These are phyloP conservation scores for Anser brachyrhynchus DNA, from an alignment of 2,113 vertebrate species.

Conservation along the genomic window DNA sequence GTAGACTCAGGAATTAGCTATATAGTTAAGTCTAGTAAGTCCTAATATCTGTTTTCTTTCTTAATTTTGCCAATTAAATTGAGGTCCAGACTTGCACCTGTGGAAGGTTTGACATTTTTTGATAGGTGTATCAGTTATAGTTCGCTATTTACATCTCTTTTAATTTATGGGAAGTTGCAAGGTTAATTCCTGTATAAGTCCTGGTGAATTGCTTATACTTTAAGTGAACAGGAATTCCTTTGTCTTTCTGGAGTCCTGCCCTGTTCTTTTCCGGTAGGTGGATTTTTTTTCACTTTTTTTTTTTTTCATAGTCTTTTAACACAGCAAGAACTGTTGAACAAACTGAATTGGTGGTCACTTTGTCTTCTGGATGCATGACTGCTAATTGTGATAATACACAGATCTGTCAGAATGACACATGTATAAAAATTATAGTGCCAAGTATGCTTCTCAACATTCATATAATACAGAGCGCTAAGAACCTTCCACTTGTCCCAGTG, in stretches of 20 bases:
- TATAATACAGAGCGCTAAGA: conserved; percentile 9
- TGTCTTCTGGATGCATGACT: conserved; percentile 9
- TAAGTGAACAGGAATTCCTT: conserved; percentile 9
- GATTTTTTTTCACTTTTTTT: background rate
- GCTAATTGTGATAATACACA: conserved; percentile 45
- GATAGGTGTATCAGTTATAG: background rate
- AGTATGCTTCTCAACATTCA: background rate
- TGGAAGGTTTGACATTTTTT: background rate
- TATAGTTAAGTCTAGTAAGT: background rate
- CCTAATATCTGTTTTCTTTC: background rate
- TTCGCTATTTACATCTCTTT: background rate
- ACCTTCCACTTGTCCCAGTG: background rate
- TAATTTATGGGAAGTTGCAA: background rate
- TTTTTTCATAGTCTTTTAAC: background rate
- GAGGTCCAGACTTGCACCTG: background rate
- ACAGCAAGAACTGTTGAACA: conserved; percentile 6
- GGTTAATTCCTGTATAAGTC: background rate
- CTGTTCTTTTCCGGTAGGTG: conserved; percentile 31
- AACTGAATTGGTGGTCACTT: background rate
- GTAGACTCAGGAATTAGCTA: background rate
- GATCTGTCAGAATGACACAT: conserved; percentile 41
- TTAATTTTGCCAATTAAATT: background rate
- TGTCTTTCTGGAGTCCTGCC: conserved; percentile 40
- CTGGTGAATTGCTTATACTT: background rate
- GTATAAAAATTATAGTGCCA: background rate